Percentiles rank a stretch among this genome's conserved stretches.
phyloP scores from a whole-genome alignment of 2,113 vertebrate species.

The Channa maculata region DNA sequence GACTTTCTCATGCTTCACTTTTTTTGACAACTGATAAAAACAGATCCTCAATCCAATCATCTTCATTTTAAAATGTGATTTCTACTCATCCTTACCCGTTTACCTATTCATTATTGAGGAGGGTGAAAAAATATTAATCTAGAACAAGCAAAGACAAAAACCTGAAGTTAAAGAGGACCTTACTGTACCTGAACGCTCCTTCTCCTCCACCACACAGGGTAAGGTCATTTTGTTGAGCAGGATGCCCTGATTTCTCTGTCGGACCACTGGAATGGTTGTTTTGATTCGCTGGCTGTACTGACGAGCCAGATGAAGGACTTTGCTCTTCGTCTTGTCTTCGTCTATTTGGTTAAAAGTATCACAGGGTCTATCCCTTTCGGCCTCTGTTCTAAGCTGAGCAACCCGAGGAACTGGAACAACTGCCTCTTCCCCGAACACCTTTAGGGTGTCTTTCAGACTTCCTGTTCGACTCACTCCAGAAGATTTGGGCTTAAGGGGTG shows the following conservation, averaged over 20 bases:
- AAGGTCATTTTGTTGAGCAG: conserved; percentile 34
- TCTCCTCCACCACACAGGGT: conserved; percentile 76
- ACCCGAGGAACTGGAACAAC: conserved; percentile 56
- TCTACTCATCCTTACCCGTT: too few species aligned
- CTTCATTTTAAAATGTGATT: too few species aligned
- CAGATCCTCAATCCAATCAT: too few species aligned
- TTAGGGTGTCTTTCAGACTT: conserved; percentile 54
- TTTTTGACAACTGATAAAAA: too few species aligned
- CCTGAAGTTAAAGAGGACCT: neutral
- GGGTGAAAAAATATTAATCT: too few species aligned
- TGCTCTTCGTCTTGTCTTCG: conserved; percentile 75
- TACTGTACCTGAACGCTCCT: conserved; percentile 59
- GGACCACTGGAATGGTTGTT: conserved; percentile 53
- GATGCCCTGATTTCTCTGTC: conserved; percentile 31
- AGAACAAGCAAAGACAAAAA: too few species aligned
- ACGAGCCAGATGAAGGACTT: conserved; percentile 90
- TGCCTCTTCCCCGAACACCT: conserved; percentile 42
- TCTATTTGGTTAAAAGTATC: conserved; percentile 40
- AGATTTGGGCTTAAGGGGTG: conserved; percentile 48
- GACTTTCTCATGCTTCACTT: too few species aligned
- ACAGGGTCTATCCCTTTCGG: conserved; percentile 48
- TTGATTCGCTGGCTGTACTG: conserved; percentile 92
- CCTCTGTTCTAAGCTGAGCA: conserved; percentile 70
- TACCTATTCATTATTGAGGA: too few species aligned
- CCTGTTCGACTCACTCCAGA: conserved; percentile 11